These are phyloP conservation scores for Callospermophilus lateralis DNA, from an alignment of 2,113 vertebrate species.

Conservation along the genomic window DNA sequence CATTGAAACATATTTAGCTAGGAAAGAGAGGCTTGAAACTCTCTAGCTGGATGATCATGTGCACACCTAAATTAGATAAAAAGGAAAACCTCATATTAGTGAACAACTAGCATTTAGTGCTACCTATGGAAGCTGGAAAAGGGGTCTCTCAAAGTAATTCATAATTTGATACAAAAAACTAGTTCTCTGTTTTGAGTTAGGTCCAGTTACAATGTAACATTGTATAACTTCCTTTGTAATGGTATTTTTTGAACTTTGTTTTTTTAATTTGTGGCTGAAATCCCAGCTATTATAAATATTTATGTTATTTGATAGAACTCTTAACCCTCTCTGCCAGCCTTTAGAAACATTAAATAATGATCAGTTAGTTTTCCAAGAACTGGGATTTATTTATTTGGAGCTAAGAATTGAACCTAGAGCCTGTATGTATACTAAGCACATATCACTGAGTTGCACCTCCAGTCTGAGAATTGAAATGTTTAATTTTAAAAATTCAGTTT, in stretches of 20 bases:
- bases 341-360: constrained; percentile 11
- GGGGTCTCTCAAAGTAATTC: neutral
- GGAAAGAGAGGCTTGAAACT: constrained; percentile 15
- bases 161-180: constrained; percentile 48
- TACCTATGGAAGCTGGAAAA: constrained; percentile 5
- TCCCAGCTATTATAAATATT: constrained; percentile 26
- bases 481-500: constrained; percentile 8
- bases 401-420: too few species aligned
- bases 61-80: constrained; percentile 20
- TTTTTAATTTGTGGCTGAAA: constrained; percentile 13
- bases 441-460: too few species aligned
- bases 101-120: constrained; percentile 56
- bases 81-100: constrained; percentile 16
- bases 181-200: constrained; percentile 18
- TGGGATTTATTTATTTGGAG: neutral
- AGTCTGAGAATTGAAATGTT: neutral
- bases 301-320: constrained; percentile 37
- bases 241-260: neutral
- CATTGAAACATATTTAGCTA: neutral
- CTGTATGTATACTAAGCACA: neutral
- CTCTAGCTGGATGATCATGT: neutral
- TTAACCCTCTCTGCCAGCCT: neutral
- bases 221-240: constrained; percentile 26
- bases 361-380: constrained; percentile 21
- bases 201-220: neutral